Conservation (phyloP, 2,888 invertebrate species). For the Spilosoma lubricipeda region DNA sequence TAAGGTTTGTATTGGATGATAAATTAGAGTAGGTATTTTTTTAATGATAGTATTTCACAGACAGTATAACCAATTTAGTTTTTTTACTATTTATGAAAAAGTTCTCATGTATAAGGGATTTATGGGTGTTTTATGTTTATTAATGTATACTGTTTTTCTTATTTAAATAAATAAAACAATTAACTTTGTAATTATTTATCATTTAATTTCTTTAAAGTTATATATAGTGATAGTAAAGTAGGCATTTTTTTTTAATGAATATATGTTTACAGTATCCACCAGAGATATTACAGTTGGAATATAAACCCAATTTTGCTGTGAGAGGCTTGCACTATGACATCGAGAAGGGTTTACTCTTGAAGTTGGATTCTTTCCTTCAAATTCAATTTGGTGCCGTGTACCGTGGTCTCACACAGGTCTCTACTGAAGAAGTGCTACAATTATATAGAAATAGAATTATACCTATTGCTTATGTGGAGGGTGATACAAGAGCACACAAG, state of each 20-base stretch:
- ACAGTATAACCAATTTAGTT: not conserved
- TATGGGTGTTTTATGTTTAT: too few relatives aligned
- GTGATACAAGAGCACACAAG: constrained; percentile 89
- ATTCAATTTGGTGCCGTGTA: constrained; percentile 98
- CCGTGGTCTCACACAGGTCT: constrained; percentile 92
- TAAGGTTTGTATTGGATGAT: constrained; percentile 88
- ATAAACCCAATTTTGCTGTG: constrained; percentile 97
- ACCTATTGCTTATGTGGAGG: constrained; percentile 95
- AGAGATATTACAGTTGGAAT: constrained; percentile 92
- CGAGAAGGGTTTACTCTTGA: constrained; percentile 96
- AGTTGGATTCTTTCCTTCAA: constrained; percentile 98
- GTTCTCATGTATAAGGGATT: too few relatives aligned
- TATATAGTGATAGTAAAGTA: not conserved
- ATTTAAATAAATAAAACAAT: too few relatives aligned
- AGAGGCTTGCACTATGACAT: constrained; percentile 99
- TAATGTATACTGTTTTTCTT: too few relatives aligned
- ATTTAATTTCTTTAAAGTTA: too few relatives aligned
- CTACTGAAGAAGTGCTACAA: constrained; percentile 93
- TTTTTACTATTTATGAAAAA: not conserved
- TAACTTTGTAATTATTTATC: too few relatives aligned
- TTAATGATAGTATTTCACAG: not conserved
- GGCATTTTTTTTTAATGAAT: not conserved
- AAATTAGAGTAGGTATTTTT: not conserved
- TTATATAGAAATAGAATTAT: constrained; percentile 95
- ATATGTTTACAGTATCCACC: constrained; percentile 92